A percentile compares a stretch with the other conserved stretches of the same genome.
phyloP scores from a whole-genome alignment of 2,797 vertebrate species.

The Neosalanx taihuensis region DNA sequence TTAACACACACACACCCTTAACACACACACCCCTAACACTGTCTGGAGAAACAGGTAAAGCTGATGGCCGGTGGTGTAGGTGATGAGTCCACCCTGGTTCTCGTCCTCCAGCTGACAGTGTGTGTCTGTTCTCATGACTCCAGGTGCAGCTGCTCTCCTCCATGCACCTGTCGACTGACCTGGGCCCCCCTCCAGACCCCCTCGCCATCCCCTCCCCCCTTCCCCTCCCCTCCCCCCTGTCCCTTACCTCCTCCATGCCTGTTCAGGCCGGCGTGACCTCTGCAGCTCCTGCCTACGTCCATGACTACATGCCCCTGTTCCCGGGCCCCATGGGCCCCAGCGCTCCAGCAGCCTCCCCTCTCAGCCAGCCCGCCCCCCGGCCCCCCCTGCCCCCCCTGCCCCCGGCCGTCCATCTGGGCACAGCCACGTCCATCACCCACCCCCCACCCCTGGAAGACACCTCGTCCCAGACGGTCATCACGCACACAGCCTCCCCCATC shows the following conservation, averaged over 20 bases:
- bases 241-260: conserved; percentile 62
- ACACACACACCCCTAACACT: too few relatives aligned
- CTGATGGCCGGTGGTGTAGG: background rate
- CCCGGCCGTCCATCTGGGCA: conserved; percentile 59
- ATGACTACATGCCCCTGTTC: conserved; percentile 79
- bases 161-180: conserved; percentile 56
- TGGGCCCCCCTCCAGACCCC: conserved; percentile 66
- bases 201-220: conserved; percentile 62
- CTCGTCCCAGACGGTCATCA: conserved; percentile 68
- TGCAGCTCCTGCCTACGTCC: conserved; percentile 65
- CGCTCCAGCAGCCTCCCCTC: conserved; percentile 46
- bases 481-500: conserved; percentile 80
- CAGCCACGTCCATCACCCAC: conserved; percentile 43
- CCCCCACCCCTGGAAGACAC: conserved; percentile 43
- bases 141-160: conserved; percentile 61
- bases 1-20: background rate
- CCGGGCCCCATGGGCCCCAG: conserved; percentile 56
- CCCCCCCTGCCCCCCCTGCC: conserved; percentile 65
- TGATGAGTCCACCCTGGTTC: background rate
- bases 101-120: background rate
- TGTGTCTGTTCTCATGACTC: conserved; percentile 8
- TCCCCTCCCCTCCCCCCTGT: conserved; percentile 65
- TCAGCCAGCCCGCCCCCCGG: conserved; percentile 50
- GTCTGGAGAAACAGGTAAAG: too few relatives aligned
- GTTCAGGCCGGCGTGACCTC: conserved; percentile 59